Conservation (phyloP, 2,888 invertebrate species). For the Pterobdella sp. region DNA sequence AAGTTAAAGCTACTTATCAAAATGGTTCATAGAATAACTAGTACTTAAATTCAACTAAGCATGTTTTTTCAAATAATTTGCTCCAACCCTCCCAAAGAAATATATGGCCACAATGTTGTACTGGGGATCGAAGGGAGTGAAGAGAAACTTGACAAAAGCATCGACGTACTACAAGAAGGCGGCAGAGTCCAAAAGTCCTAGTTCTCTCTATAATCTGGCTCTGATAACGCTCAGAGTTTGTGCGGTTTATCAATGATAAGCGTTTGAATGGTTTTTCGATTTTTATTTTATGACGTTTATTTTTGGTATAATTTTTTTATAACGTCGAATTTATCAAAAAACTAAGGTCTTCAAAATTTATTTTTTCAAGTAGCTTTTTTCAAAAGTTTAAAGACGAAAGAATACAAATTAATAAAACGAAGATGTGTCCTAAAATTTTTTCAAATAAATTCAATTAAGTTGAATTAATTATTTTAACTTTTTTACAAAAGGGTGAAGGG, state of each 20-base stretch:
- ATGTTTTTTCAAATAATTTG: too few species aligned
- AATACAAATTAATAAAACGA: background rate
- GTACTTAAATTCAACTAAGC: too few species aligned
- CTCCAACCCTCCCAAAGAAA: too few species aligned
- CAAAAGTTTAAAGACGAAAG: too few species aligned
- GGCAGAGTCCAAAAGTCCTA: slow-evolving; percentile 44
- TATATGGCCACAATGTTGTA: slow-evolving; percentile 41
- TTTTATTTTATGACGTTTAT: background rate
- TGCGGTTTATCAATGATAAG: background rate
- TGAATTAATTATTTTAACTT: background rate
- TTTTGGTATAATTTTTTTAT: background rate
- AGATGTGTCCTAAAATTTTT: background rate
- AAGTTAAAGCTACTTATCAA: too few species aligned
- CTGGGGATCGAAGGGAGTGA: slow-evolving; percentile 48
- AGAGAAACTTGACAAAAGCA: slow-evolving; percentile 45
- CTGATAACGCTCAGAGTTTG: slow-evolving; percentile 46
- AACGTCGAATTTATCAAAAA: background rate
- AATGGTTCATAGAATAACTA: too few species aligned
- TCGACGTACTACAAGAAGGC: slow-evolving; percentile 45
- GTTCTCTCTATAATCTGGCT: slow-evolving; percentile 48
- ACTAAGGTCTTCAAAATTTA: background rate
- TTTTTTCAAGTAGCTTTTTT: too few species aligned
- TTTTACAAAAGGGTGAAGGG: slow-evolving; percentile 44
- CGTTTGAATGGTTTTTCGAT: background rate
- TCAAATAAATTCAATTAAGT: too few species aligned